These are phyloP conservation scores for Empidonax traillii DNA, from an alignment of 2,113 vertebrate species.

Conservation along the genomic window DNA sequence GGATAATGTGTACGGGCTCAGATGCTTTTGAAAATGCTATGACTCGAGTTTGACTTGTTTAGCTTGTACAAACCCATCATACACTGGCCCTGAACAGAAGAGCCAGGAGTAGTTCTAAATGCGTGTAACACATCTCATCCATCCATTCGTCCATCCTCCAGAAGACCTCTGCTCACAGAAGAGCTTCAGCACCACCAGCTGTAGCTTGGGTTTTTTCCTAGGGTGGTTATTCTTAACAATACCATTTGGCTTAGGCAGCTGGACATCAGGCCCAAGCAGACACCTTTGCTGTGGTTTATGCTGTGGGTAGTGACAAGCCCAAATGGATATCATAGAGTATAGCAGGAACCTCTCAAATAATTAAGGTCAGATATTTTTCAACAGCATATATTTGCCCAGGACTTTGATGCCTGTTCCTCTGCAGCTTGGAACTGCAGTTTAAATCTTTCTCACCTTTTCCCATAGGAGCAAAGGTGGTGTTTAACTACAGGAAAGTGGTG, in stretches of 20 bases:
- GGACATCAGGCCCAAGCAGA: accelerated
- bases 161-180: not conserved
- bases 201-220: not conserved
- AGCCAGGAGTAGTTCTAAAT: not conserved
- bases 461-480: not conserved
- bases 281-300: not conserved
- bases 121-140: accelerated
- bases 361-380: not conserved
- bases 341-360: not conserved
- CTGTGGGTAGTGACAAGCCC: not conserved
- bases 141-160: accelerated
- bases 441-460: not conserved
- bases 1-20: not conserved
- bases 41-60: not conserved
- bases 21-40: not conserved
- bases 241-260: not conserved
- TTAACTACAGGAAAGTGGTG: not conserved
- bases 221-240: not conserved
- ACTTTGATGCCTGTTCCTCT: not conserved
- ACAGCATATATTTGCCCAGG: not conserved
- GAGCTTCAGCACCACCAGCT: not conserved
- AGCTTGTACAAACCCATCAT: not conserved
- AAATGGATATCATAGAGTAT: not conserved
- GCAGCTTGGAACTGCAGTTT: not conserved
- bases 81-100: not conserved